These are phyloP conservation scores for Lepidostoma basale DNA, from an alignment of 1,140 invertebrate species.

Conservation along the genomic window DNA sequence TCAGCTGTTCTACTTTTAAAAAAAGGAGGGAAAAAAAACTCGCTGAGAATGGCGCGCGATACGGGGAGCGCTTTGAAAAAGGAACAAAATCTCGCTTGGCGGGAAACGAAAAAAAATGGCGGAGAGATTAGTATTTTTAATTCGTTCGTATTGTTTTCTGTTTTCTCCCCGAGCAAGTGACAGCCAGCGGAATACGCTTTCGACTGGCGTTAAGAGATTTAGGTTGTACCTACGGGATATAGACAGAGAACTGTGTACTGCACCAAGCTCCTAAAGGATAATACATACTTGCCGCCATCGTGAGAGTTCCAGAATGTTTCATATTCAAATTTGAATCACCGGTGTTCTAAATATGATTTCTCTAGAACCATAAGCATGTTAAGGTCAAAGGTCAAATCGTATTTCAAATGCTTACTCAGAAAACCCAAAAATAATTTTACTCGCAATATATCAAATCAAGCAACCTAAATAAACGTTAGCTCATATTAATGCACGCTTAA, in stretches of 20 bases:
- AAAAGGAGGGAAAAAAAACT: slow-evolving; percentile 33
- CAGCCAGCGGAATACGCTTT: slow-evolving; percentile 11
- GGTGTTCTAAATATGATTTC: not conserved
- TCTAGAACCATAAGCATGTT: not conserved
- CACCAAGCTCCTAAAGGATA: not conserved
- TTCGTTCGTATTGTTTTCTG: slow-evolving; percentile 42
- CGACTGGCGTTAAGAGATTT: slow-evolving; percentile 31
- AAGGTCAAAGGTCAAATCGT: not conserved
- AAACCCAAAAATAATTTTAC: not conserved
- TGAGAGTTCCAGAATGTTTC: not conserved
- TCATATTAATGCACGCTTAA: too few species aligned
- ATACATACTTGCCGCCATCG: not conserved
- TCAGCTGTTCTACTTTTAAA: slow-evolving; percentile 42
- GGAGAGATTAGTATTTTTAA: slow-evolving; percentile 44
- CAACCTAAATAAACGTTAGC: too few species aligned
- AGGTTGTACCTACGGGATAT: slow-evolving; percentile 31
- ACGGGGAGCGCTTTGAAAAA: slow-evolving; percentile 33
- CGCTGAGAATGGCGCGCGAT: slow-evolving; percentile 21
- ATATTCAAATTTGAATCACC: not conserved
- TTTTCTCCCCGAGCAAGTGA: slow-evolving; percentile 23
- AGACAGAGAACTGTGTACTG: not conserved
- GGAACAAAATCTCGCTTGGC: slow-evolving; percentile 37
- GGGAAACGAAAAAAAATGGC: slow-evolving; percentile 27
- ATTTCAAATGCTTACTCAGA: not conserved
- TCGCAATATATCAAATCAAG: too few species aligned